Conservation (phyloP, 1,140 invertebrate species). For the Ceratosolen fusciceps region DNA sequence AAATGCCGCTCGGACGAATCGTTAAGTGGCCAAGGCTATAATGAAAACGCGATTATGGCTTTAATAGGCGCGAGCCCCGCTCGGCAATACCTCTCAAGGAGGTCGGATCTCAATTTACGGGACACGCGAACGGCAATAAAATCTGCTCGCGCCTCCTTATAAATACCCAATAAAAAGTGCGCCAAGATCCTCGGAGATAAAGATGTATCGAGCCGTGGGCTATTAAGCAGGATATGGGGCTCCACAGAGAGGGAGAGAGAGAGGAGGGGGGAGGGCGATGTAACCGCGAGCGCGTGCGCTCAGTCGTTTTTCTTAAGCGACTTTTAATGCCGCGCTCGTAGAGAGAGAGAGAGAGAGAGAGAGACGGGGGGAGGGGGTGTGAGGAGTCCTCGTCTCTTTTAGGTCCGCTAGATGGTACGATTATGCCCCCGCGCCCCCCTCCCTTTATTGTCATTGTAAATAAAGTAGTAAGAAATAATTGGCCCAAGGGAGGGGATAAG, state of each 20-base stretch:
- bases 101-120: conserved; percentile 23
- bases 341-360: neutral
- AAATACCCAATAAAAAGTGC: conserved; percentile 33
- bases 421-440: no score
- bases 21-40: neutral
- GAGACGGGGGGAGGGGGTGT: neutral
- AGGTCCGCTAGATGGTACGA: no score
- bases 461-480: neutral
- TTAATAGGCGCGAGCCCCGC: conserved; percentile 9
- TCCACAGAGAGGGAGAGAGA: no score
- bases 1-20: no score
- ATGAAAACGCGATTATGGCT: conserved; percentile 35
- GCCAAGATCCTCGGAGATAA: conserved; percentile 31
- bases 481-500: no score
- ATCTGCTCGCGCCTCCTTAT: conserved; percentile 1
- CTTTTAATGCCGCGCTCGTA: conserved; percentile 13
- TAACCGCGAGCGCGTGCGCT: neutral
- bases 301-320: conserved; percentile 1
- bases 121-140: conserved; percentile 24
- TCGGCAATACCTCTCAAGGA: neutral
- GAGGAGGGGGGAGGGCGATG: neutral
- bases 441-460: neutral
- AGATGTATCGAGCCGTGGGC: conserved; percentile 25
- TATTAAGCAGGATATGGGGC: no score
- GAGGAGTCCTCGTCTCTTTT: no score